phyloP scores from a whole-genome alignment of 2,113 vertebrate genomes.

The Alligator mississippiensis region DNA sequence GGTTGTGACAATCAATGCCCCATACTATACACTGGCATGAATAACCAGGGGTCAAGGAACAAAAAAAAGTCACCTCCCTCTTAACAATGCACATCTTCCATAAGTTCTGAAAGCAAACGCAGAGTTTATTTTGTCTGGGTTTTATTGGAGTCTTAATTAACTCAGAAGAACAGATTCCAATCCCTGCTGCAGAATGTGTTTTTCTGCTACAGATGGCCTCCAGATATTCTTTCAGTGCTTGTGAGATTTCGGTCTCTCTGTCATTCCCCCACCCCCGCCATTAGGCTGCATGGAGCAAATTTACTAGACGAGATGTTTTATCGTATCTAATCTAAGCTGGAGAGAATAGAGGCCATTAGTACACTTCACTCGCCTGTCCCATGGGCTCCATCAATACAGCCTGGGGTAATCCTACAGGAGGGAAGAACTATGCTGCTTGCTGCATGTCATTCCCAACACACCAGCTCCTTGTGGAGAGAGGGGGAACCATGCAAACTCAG shows the following conservation, averaged over 20 bases:
- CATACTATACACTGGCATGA: accelerated
- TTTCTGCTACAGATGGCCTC: background rate
- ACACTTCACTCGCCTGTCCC: background rate
- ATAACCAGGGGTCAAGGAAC: background rate
- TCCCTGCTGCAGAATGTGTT: background rate
- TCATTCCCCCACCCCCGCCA: background rate
- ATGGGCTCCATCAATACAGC: background rate
- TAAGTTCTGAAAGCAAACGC: background rate
- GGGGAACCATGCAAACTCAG: background rate
- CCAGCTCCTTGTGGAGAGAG: background rate
- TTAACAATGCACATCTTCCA: background rate
- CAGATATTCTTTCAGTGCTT: background rate
- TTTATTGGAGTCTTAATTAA: background rate
- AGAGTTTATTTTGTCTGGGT: background rate
- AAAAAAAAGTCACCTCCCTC: background rate
- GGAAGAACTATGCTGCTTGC: accelerated
- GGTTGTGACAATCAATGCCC: accelerated
- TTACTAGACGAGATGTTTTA: background rate
- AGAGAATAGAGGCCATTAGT: accelerated
- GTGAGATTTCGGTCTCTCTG: background rate
- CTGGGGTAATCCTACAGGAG: accelerated
- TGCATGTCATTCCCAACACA: accelerated
- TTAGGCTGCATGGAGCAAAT: background rate
- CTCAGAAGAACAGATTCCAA: background rate
- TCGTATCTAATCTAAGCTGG: background rate